phyloP scores from a whole-genome alignment of 1,140 invertebrate species.

The Sesamia nonagrioides region DNA sequence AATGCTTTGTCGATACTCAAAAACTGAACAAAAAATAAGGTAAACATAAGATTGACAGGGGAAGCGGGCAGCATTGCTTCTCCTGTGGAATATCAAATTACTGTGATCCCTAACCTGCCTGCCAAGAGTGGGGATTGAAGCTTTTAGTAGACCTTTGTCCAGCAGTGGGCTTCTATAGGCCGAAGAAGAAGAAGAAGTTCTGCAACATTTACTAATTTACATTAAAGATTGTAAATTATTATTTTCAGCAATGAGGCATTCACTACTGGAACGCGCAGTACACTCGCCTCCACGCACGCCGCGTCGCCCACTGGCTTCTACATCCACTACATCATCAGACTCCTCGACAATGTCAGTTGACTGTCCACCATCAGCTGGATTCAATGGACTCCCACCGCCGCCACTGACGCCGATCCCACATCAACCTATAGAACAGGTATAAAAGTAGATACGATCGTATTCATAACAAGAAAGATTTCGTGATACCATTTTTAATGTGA shows the following conservation, averaged over 20 bases:
- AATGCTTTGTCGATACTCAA: not conserved
- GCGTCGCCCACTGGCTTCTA: constrained; percentile 81
- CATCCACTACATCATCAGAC: constrained; percentile 85
- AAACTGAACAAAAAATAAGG: no score
- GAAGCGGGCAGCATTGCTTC: no score
- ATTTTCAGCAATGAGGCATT: constrained; percentile 74
- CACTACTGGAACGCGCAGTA: constrained; percentile 78
- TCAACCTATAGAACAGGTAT: constrained; percentile 72
- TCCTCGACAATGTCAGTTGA: constrained; percentile 86
- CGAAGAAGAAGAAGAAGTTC: no score
- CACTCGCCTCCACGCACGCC: constrained; percentile 83
- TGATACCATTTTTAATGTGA: not conserved
- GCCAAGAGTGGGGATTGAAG: no score
- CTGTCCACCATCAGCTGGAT: constrained; percentile 72
- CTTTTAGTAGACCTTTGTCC: no score
- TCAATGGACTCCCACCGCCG: constrained; percentile 69
- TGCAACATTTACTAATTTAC: no score
- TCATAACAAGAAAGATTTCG: not conserved
- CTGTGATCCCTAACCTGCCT: no score
- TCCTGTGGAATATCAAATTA: no score
- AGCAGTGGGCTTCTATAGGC: no score
- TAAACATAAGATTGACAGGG: no score
- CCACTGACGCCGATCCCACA: constrained; percentile 64
- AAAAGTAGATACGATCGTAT: not conserved
- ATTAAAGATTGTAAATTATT: not conserved